A percentile compares a stretch with the other conserved stretches of the same genome.
Evolutionary conservation across 2,797 vertebrate genomes (phyloP).

Genomic region (Enteromius argenteus): DNA sequence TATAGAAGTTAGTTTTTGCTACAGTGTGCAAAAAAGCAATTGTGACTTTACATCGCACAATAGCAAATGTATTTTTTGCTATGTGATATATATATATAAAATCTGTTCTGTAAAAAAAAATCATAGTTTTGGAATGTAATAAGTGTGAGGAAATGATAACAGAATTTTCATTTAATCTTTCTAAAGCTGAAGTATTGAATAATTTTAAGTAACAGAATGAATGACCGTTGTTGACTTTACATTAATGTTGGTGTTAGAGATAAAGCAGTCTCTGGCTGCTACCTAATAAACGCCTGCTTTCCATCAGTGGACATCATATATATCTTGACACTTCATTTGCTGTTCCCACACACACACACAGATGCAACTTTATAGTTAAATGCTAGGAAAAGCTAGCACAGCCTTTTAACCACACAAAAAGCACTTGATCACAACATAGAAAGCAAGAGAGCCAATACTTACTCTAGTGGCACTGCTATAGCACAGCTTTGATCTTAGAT

Average conservation of each 20-base stretch:
- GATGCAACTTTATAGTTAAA: constrained; percentile 49
- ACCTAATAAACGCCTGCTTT: constrained; percentile 47
- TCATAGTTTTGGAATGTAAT: too few relatives aligned
- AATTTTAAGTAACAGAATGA: constrained; percentile 43
- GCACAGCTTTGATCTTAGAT: constrained; percentile 70
- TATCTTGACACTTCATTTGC: constrained; percentile 67
- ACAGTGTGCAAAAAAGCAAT: too few relatives aligned
- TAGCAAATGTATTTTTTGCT: too few relatives aligned
- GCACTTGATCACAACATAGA: constrained; percentile 53
- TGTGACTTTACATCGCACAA: too few relatives aligned
- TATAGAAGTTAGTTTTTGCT: too few relatives aligned
- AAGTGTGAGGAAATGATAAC: background rate
- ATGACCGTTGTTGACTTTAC: constrained; percentile 55
- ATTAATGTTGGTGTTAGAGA: constrained; percentile 59
- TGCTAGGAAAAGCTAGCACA: constrained; percentile 48
- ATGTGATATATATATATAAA: too few relatives aligned
- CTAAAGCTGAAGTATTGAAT: constrained; percentile 17
- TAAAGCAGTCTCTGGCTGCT: constrained; percentile 43
- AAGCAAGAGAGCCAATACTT: constrained; percentile 55
- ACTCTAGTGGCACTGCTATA: constrained; percentile 57
- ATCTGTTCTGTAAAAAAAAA: too few relatives aligned
- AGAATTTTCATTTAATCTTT: background rate
- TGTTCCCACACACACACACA: constrained; percentile 63
- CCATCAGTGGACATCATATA: constrained; percentile 62
- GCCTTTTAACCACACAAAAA: constrained; percentile 65